phyloP scores from a whole-genome alignment of 2,113 vertebrate genomes.

The Zapus hudsonius region DNA sequence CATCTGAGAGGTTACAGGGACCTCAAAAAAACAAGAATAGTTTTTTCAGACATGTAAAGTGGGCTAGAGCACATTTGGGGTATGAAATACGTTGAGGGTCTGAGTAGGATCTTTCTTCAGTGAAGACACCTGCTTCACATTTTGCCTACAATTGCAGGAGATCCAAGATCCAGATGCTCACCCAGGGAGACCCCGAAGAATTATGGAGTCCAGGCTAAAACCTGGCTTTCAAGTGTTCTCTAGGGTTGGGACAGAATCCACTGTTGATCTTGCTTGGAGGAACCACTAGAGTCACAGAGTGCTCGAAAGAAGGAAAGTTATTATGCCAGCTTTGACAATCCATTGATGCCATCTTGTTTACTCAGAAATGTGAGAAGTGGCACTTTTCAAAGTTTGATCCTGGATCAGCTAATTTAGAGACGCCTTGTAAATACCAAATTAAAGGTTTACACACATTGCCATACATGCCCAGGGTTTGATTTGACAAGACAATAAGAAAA shows the following conservation, averaged over 20 bases:
- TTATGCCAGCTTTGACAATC: background rate
- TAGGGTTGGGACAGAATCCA: background rate
- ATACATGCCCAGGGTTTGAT: background rate
- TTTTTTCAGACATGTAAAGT: background rate
- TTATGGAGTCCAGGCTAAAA: background rate
- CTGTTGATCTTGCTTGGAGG: background rate
- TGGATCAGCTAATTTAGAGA: background rate
- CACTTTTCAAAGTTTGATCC: background rate
- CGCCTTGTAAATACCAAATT: slow-evolving; percentile 19
- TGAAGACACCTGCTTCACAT: background rate
- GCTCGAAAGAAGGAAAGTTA: background rate
- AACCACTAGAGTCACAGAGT: background rate
- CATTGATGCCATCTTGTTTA: background rate
- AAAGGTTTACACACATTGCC: slow-evolving; percentile 50
- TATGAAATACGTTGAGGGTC: background rate
- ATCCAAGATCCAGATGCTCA: background rate
- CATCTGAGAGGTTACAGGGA: background rate
- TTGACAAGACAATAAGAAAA: slow-evolving; percentile 33
- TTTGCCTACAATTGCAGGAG: background rate
- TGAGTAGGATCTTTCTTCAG: background rate
- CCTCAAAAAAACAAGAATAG: background rate
- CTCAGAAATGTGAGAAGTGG: background rate
- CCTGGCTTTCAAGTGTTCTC: background rate
- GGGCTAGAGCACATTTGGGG: background rate
- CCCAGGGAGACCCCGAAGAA: background rate